Evolutionary conservation across 1,140 invertebrate species (phyloP).

Genomic region (Trichoplusia ni): DNA sequence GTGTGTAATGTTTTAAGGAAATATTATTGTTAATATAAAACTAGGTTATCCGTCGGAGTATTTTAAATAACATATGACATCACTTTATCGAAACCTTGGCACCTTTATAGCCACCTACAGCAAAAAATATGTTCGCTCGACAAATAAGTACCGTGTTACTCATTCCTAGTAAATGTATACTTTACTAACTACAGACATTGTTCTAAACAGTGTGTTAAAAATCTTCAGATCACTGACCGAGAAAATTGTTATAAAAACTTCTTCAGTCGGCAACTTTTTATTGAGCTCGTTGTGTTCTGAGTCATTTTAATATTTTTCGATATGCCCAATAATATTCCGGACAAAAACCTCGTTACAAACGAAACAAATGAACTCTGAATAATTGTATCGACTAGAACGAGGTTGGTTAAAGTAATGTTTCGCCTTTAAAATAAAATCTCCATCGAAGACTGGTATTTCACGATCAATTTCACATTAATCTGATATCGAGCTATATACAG

Average conservation of each 20-base stretch:
- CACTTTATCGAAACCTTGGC: background rate
- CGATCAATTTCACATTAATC: conserved; percentile 6
- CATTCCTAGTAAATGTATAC: background rate
- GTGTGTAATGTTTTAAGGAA: background rate
- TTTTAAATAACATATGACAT: conserved; percentile 5
- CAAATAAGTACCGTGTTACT: conserved; percentile 9
- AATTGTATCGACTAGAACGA: background rate
- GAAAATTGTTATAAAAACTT: conserved; percentile 1
- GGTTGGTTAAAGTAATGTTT: background rate
- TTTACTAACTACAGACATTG: background rate
- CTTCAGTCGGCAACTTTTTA: background rate
- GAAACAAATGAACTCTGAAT: no score
- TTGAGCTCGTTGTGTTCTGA: background rate
- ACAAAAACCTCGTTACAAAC: no score
- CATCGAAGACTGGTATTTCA: background rate
- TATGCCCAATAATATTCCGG: no score
- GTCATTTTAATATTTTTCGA: conserved; percentile 6
- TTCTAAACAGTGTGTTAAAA: background rate
- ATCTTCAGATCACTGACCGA: conserved; percentile 7
- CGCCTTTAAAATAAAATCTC: background rate
- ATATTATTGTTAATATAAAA: background rate
- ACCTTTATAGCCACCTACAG: background rate
- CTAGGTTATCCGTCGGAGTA: no score
- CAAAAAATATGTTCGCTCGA: background rate
- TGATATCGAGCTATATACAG: background rate